These are phyloP conservation scores for Turritopsis rubra DNA, from an alignment of 30 jellyfish, hydroid and myxozoan species.

Conservation along the genomic window DNA sequence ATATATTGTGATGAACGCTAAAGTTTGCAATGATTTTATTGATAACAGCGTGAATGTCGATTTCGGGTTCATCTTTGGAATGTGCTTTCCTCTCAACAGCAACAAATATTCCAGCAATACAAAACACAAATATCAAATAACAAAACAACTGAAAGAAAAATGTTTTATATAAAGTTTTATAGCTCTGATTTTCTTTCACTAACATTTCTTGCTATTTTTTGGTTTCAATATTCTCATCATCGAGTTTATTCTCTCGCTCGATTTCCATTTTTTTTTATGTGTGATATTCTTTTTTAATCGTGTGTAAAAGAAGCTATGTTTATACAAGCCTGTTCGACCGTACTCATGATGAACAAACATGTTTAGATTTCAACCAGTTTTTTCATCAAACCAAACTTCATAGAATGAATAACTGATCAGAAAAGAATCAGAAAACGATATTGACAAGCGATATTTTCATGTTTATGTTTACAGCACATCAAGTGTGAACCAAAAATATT, in stretches of 20 bases:
- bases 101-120: neutral
- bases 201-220: neutral
- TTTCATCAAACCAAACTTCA: too few relatives aligned
- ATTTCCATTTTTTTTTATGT: neutral
- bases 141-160: neutral
- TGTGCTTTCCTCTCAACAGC: neutral
- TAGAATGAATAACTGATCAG: too few relatives aligned
- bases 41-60: neutral
- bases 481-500: too few relatives aligned
- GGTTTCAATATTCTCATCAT: neutral
- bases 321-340: neutral
- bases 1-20: neutral
- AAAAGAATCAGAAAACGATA: too few relatives aligned
- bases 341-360: too few relatives aligned
- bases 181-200: neutral
- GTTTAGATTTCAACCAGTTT: neutral
- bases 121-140: neutral
- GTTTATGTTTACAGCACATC: too few relatives aligned
- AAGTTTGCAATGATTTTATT: neutral
- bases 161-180: neutral
- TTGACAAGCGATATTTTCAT: too few relatives aligned
- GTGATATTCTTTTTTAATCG: neutral
- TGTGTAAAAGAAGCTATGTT: neutral
- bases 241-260: neutral
- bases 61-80: neutral